Percentiles rank a stretch among this genome's conserved stretches.
phyloP scores from a whole-genome alignment of 2,113 vertebrate genomes.

The Spea bombifrons region DNA sequence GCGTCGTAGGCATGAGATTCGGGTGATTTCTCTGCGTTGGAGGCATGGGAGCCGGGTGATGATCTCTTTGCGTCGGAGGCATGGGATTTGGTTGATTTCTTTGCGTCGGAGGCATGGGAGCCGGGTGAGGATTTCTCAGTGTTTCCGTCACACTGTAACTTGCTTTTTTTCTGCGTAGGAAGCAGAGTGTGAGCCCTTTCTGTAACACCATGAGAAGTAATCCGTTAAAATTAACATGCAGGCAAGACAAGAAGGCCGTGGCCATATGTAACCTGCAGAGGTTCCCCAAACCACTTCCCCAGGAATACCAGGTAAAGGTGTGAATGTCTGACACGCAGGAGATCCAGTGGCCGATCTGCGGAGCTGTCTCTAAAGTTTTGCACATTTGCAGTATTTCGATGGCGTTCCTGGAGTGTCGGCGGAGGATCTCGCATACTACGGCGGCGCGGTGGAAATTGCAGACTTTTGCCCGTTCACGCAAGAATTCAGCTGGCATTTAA shows the following conservation, averaged over 20 bases:
- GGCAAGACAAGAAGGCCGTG: slow-evolving; percentile 95
- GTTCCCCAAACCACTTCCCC: slow-evolving; percentile 78
- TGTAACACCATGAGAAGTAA: slow-evolving; percentile 85
- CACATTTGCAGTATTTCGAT: slow-evolving; percentile 84
- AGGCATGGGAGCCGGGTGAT: too few relatives aligned
- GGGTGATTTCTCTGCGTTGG: too few relatives aligned
- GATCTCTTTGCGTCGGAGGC: too few relatives aligned
- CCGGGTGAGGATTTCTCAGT: not conserved
- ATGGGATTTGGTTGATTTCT: too few relatives aligned
- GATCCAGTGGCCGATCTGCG: not conserved
- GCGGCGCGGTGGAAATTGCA: slow-evolving; percentile 94
- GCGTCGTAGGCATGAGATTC: too few relatives aligned
- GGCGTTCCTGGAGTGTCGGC: slow-evolving; percentile 72
- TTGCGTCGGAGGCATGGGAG: too few relatives aligned
- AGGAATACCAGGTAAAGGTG: slow-evolving; percentile 86
- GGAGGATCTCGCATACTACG: slow-evolving; percentile 80
- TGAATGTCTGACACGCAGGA: too few relatives aligned
- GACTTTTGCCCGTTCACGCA: slow-evolving; percentile 97
- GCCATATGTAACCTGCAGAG: slow-evolving; percentile 95
- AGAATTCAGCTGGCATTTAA: slow-evolving; percentile 95
- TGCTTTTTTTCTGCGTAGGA: slow-evolving; percentile 62
- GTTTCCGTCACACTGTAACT: not conserved
- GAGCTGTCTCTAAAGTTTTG: not conserved
- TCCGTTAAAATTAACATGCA: slow-evolving; percentile 89
- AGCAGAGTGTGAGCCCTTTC: slow-evolving; percentile 74